Evolutionary conservation across 2,113 vertebrate species (phyloP).

Genomic region (Carettochelys insculpta): DNA sequence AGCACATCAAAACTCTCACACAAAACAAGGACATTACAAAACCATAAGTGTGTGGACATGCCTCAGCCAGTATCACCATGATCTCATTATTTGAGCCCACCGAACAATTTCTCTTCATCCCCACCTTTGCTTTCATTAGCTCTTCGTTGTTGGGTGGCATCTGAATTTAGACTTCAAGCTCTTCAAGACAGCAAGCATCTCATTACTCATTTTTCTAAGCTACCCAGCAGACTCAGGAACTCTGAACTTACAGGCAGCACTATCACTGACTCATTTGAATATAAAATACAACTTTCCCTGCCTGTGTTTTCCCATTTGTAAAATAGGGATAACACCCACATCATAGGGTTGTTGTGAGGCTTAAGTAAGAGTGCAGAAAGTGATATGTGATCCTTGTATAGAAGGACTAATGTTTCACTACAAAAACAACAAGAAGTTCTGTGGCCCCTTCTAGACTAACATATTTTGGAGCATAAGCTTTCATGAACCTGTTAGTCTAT

Average conservation of each 20-base stretch:
- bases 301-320: background rate
- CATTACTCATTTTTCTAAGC: background rate
- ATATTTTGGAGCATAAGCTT: no score
- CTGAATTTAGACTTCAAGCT: background rate
- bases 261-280: background rate
- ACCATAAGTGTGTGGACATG: background rate
- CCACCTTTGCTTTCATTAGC: background rate
- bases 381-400: fast-evolving
- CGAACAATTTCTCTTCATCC: background rate
- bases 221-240: background rate
- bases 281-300: background rate
- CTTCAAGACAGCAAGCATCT: fast-evolving
- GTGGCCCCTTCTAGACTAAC: no score
- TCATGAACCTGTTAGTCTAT: no score
- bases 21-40: fast-evolving
- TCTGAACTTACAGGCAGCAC: background rate
- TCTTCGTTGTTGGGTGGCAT: background rate
- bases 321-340: background rate
- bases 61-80: background rate
- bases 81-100: background rate
- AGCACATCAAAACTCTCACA: background rate
- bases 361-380: background rate
- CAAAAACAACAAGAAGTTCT: no score
- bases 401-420: fast-evolving
- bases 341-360: fast-evolving